Evolutionary conservation across 2,113 vertebrate genomes (phyloP).

Genomic region (Ramphastos sulfuratus): DNA sequence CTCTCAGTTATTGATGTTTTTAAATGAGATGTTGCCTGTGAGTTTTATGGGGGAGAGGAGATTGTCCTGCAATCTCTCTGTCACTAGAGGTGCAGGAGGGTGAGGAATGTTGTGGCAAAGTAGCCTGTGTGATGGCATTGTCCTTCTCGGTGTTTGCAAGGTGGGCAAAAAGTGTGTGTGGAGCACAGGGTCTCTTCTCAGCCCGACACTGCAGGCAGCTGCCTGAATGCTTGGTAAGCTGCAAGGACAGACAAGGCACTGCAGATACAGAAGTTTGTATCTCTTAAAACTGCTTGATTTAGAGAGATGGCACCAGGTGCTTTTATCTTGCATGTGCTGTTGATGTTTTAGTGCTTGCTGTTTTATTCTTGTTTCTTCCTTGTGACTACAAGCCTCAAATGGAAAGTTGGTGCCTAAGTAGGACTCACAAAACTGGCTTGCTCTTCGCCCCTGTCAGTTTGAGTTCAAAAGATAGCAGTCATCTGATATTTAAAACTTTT

Average conservation of each 20-base stretch:
- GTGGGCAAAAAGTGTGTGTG: background rate
- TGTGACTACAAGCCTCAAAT: background rate
- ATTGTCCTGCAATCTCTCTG: background rate
- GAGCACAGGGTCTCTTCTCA: background rate
- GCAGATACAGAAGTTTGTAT: background rate
- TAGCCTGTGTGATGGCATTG: fast-evolving
- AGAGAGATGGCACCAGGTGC: background rate
- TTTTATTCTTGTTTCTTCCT: background rate
- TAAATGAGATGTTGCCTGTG: background rate
- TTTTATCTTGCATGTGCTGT: background rate
- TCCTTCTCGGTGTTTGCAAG: background rate
- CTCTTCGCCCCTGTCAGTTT: background rate
- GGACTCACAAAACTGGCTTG: background rate
- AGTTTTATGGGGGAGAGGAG: background rate
- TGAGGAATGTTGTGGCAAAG: background rate
- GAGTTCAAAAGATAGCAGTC: background rate
- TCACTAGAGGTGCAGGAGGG: background rate
- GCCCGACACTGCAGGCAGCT: background rate
- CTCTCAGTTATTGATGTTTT: background rate
- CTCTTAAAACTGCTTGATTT: background rate
- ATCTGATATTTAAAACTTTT: no score
- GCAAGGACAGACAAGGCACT: background rate
- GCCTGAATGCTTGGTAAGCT: background rate
- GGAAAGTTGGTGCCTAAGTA: background rate
- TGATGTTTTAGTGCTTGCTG: background rate